Percentiles rank a stretch among this genome's conserved stretches.
phyloP scores from a whole-genome alignment of 2,797 vertebrate species.

The Rhyacichthys aspro region DNA sequence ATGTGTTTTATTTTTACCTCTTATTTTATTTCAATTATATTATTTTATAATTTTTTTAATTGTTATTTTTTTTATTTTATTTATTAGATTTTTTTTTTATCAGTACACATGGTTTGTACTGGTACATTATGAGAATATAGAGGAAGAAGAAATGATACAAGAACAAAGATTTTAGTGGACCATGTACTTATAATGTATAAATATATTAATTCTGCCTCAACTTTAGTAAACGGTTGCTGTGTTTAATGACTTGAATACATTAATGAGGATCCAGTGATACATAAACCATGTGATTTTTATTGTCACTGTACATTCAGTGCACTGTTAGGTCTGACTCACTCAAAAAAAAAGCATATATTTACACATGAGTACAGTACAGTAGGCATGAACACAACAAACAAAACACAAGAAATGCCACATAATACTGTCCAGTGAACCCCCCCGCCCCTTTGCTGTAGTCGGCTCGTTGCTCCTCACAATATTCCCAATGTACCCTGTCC shows the following conservation, averaged over 20 bases:
- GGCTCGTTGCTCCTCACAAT: conserved; percentile 34
- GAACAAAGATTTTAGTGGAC: too few relatives aligned
- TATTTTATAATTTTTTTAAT: too few relatives aligned
- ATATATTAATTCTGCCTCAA: too few relatives aligned
- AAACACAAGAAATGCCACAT: conserved; percentile 69
- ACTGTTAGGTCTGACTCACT: conserved; percentile 72
- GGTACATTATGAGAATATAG: too few relatives aligned
- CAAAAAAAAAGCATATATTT: conserved; percentile 73
- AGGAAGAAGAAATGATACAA: too few relatives aligned
- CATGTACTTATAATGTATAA: too few relatives aligned
- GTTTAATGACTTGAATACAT: neutral
- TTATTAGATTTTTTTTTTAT: too few relatives aligned
- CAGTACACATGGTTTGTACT: too few relatives aligned
- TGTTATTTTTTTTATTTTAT: too few relatives aligned
- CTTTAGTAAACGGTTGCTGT: too few relatives aligned
- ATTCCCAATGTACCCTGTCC: conserved; percentile 39
- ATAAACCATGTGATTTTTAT: conserved; percentile 80
- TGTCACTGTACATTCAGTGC: conserved; percentile 80
- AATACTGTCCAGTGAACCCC: conserved; percentile 53
- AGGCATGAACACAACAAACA: conserved; percentile 72
- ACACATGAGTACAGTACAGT: conserved; percentile 66
- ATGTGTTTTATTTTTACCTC: too few relatives aligned
- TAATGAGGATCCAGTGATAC: conserved; percentile 55
- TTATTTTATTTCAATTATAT: too few relatives aligned
- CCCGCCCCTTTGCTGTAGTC: conserved; percentile 49